phyloP scores from a whole-genome alignment of 2,797 vertebrate genomes.

The Bucorvus abyssinicus region DNA sequence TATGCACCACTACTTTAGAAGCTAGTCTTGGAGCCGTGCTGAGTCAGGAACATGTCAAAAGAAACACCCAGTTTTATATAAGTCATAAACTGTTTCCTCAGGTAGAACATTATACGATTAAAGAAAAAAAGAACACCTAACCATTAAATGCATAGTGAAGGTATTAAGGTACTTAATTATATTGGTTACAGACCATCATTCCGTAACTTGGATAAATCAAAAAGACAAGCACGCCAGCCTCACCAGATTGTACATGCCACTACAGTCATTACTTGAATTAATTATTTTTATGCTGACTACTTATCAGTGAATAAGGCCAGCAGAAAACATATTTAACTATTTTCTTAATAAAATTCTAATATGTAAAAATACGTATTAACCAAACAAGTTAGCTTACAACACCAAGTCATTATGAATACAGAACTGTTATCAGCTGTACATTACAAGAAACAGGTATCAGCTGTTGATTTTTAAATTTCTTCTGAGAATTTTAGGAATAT shows the following conservation, averaged over 20 bases:
- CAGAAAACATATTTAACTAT: not conserved
- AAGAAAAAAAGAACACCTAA: slow-evolving; percentile 52
- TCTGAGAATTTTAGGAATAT: not conserved
- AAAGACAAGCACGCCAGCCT: slow-evolving; percentile 45
- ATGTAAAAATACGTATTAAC: not conserved
- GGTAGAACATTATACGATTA: slow-evolving; percentile 69
- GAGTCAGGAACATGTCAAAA: slow-evolving; percentile 68
- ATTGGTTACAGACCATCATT: slow-evolving; percentile 62
- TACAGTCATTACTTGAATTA: slow-evolving; percentile 31
- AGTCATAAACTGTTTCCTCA: slow-evolving; percentile 69
- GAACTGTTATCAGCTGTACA: accelerated
- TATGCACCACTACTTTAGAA: slow-evolving; percentile 6
- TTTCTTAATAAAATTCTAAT: slow-evolving; percentile 1
- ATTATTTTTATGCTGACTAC: slow-evolving; percentile 51
- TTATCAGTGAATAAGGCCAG: slow-evolving; percentile 15
- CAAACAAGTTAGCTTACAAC: not conserved
- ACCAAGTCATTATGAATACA: not conserved
- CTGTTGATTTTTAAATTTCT: not conserved
- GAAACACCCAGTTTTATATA: slow-evolving; percentile 72
- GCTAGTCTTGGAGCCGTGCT: slow-evolving; percentile 44
- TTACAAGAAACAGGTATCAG: not conserved
- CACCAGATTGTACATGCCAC: slow-evolving; percentile 54
- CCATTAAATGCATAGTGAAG: slow-evolving; percentile 62
- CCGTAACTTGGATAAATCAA: slow-evolving; percentile 39
- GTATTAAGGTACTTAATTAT: slow-evolving; percentile 66